These are phyloP conservation scores for Galerucella nymphaeae DNA, from an alignment of 2,888 invertebrate species.

Conservation along the genomic window DNA sequence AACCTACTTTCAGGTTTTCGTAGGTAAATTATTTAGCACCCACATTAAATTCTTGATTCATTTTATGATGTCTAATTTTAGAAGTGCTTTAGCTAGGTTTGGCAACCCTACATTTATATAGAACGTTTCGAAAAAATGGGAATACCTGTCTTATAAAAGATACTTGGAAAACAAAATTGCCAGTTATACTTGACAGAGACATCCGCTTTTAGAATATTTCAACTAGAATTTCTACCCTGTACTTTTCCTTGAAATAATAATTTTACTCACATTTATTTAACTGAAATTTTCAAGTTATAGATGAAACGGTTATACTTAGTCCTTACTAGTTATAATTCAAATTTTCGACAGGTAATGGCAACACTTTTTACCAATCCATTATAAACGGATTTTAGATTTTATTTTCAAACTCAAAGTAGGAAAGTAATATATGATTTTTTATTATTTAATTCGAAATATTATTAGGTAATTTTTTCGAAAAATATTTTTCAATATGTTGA, in stretches of 20 bases:
- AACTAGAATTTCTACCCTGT: background rate
- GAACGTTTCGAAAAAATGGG: constrained; percentile 16
- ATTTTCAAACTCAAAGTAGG: background rate
- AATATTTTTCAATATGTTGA: constrained; percentile 60
- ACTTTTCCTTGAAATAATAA: background rate
- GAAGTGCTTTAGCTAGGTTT: constrained; percentile 29
- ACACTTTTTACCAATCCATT: background rate
- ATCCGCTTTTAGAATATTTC: background rate
- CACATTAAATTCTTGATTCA: constrained; percentile 35
- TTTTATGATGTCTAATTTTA: constrained; percentile 37
- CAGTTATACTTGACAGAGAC: background rate
- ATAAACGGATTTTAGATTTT: background rate
- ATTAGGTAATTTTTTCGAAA: constrained; percentile 34
- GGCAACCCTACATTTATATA: constrained; percentile 31
- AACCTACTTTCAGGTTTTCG: constrained; percentile 25
- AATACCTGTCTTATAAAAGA: constrained; percentile 1
- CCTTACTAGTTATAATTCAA: background rate
- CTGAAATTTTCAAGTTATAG: background rate
- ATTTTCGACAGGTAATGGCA: background rate
- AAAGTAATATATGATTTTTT: background rate
- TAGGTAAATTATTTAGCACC: constrained; percentile 39
- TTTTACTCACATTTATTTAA: background rate
- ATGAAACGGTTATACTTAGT: background rate
- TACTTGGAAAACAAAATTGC: background rate
- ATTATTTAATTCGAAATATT: background rate